Evolutionary conservation across 2,888 invertebrate genomes (phyloP).

Genomic region (Lepidocyrtoides sp.): DNA sequence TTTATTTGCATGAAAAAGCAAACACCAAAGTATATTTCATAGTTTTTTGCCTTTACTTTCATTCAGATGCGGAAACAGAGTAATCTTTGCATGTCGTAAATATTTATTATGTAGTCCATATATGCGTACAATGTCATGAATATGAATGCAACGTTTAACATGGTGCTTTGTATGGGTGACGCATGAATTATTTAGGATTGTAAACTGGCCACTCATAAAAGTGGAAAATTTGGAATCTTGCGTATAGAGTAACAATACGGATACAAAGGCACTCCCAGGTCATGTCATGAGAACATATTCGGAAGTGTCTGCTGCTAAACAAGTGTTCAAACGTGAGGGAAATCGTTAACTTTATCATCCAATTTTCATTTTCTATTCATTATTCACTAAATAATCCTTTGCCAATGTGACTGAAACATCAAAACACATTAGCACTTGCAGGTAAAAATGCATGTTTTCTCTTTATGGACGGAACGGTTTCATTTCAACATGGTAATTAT

Average conservation of each 20-base stretch:
- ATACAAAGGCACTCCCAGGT: not conserved
- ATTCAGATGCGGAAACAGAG: not conserved
- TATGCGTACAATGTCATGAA: not conserved
- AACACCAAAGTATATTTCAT: no score
- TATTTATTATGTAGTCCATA: not conserved
- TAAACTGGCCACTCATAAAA: not conserved
- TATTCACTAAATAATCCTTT: not conserved
- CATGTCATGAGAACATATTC: not conserved
- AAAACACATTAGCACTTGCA: conserved; percentile 1
- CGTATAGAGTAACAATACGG: not conserved
- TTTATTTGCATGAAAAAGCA: not conserved
- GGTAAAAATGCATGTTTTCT: not conserved
- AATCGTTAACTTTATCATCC: not conserved
- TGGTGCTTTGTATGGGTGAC: not conserved
- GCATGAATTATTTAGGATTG: not conserved
- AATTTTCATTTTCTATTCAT: not conserved
- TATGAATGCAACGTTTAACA: not conserved
- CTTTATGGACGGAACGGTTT: not conserved
- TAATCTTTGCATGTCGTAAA: not conserved
- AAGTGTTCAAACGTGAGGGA: not conserved
- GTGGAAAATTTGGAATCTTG: not conserved
- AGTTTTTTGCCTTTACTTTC: not conserved
- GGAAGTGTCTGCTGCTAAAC: not conserved
- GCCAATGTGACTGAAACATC: no score
- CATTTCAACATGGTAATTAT: not conserved